Percentiles rank a stretch among this genome's conserved stretches.
Conservation (phyloP, 1,140 invertebrate genomes). For the Brachionus rotundiformis region DNA sequence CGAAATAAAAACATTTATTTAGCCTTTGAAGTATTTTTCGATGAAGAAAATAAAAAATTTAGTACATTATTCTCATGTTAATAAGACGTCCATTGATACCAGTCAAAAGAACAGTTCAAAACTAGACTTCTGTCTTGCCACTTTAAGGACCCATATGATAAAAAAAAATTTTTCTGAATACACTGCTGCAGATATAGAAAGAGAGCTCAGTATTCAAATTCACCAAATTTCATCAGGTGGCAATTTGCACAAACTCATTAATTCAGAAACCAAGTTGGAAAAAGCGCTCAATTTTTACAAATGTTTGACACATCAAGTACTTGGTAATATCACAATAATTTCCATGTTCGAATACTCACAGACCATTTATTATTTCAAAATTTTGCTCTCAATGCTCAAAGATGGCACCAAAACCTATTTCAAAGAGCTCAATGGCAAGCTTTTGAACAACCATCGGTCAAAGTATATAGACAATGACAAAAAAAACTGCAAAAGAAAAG, state of each 20-base stretch:
- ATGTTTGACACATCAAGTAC: neutral
- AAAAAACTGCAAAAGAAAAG: constrained; percentile 9
- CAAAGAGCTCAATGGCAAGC: neutral
- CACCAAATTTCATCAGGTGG: neutral
- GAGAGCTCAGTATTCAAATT: neutral
- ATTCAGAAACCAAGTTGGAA: neutral
- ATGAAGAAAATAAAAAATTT: constrained; percentile 18
- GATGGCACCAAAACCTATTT: constrained; percentile 7
- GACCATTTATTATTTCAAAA: neutral
- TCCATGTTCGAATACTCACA: neutral
- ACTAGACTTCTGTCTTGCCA: neutral
- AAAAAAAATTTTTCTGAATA: neutral
- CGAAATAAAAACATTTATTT: neutral
- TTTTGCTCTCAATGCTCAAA: neutral
- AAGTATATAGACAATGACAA: neutral
- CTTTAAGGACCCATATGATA: neutral
- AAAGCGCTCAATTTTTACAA: constrained; percentile 4
- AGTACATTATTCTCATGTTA: neutral
- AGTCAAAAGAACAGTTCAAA: neutral
- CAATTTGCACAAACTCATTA: neutral
- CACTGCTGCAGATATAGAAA: neutral
- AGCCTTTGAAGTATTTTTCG: neutral
- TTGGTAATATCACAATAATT: neutral
- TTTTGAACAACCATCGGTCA: neutral
- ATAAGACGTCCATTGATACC: neutral